A percentile compares a stretch with the other conserved stretches of the same genome.
Conservation (phyloP, 2,888 invertebrate genomes). For the Epistrophe eligans region DNA sequence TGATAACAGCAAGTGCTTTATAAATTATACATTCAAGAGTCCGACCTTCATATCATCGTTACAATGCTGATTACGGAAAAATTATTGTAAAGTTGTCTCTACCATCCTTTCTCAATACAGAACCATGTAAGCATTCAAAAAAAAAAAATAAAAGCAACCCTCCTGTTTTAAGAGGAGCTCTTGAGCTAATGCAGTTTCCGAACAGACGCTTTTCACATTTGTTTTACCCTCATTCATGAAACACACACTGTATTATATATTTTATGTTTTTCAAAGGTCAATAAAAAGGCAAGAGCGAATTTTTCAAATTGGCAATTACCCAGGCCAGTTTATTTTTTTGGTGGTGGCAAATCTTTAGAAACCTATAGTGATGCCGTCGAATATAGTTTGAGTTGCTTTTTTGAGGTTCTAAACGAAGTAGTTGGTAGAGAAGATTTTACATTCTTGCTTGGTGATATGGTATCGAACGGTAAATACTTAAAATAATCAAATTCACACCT, state of each 20-base stretch:
- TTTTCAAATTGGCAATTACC: not conserved
- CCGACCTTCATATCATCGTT: slow-evolving; percentile 13
- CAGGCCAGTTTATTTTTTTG: not conserved
- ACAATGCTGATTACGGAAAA: slow-evolving; percentile 16
- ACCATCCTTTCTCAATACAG: not conserved
- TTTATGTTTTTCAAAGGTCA: slow-evolving; percentile 14
- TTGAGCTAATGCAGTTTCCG: not conserved
- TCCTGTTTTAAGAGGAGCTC: not conserved
- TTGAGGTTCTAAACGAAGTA: no score
- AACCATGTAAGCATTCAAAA: not conserved
- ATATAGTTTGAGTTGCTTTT: no score
- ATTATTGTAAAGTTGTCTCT: not conserved
- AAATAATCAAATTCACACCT: no score
- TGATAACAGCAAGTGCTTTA: not conserved
- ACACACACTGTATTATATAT: not conserved
- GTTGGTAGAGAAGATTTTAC: no score
- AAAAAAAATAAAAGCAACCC: not conserved
- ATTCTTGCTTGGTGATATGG: no score
- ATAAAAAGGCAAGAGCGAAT: not conserved
- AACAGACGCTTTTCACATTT: not conserved
- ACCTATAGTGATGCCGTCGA: no score
- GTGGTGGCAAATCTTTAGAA: no score
- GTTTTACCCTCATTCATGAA: not conserved
- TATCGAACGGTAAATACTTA: no score
- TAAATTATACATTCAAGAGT: not conserved